These are phyloP conservation scores for Pristis pectinata DNA, from an alignment of 2,797 vertebrate genomes.

Conservation along the genomic window DNA sequence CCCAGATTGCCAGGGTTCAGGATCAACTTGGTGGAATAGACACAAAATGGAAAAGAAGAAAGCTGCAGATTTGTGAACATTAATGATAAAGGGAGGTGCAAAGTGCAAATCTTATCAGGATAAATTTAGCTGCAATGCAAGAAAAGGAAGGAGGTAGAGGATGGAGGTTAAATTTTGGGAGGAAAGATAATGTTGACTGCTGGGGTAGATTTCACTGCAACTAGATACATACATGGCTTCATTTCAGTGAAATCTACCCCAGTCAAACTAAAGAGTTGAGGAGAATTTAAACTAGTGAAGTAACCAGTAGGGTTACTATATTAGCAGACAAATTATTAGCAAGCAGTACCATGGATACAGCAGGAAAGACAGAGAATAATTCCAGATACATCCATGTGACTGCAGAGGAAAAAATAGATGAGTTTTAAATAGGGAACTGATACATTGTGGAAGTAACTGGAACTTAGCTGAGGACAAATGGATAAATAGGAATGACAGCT, in stretches of 20 bases:
- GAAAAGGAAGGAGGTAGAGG: no score
- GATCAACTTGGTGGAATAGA: background rate
- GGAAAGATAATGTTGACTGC: background rate
- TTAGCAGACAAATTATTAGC: background rate
- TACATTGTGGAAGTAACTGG: background rate
- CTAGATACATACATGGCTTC: background rate
- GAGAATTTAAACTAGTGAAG: background rate
- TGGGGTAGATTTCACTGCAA: background rate
- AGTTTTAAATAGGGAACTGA: background rate
- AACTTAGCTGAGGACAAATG: no score
- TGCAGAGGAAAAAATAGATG: background rate
- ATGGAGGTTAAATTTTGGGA: background rate
- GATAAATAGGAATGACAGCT: background rate
- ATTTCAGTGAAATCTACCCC: no score
- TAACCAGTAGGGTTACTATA: background rate
- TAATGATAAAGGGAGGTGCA: background rate
- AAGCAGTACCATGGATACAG: background rate
- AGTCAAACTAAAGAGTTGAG: background rate
- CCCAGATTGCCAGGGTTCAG: background rate
- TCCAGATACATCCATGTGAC: background rate
- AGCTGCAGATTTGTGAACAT: background rate
- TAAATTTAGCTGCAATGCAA: background rate
- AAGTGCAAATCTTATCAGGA: background rate
- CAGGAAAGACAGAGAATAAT: background rate
- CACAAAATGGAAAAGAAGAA: background rate